Evolutionary conservation across 2,113 vertebrate genomes (phyloP).

Genomic region (Stegastes partitus): DNA sequence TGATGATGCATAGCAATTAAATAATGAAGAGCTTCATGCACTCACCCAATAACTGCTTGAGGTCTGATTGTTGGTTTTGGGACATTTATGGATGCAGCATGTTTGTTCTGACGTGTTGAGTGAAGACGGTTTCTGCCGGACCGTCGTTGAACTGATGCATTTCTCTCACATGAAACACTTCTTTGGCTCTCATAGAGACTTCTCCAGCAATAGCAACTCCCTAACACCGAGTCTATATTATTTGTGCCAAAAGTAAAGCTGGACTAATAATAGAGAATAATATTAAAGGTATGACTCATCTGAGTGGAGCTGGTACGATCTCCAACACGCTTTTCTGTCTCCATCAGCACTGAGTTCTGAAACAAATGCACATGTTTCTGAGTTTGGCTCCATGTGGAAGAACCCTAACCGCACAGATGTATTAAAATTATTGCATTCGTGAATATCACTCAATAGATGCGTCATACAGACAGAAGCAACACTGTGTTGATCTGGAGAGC

Average conservation of each 20-base stretch:
- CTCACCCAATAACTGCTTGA: neutral
- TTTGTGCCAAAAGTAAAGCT: constrained; percentile 1
- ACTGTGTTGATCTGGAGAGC: neutral
- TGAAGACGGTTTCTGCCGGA: neutral
- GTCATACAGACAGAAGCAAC: neutral
- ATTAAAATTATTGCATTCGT: neutral
- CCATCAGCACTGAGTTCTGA: neutral
- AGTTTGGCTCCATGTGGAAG: neutral
- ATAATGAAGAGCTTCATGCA: neutral
- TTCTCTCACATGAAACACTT: constrained; percentile 3
- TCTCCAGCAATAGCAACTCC: constrained; percentile 22
- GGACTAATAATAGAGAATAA: constrained; percentile 28
- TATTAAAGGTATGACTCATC: constrained; percentile 14
- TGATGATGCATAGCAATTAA: neutral
- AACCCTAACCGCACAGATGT: neutral
- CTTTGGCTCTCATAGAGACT: neutral
- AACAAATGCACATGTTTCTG: neutral
- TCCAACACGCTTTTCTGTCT: neutral
- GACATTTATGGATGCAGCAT: neutral
- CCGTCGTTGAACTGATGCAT: neutral
- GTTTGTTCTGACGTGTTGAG: neutral
- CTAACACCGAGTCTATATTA: neutral
- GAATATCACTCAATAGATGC: neutral
- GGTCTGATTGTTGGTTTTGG: neutral
- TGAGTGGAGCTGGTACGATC: constrained; percentile 8